Conservation (phyloP, 2,888 invertebrate species). For the Drosophila siamana region DNA sequence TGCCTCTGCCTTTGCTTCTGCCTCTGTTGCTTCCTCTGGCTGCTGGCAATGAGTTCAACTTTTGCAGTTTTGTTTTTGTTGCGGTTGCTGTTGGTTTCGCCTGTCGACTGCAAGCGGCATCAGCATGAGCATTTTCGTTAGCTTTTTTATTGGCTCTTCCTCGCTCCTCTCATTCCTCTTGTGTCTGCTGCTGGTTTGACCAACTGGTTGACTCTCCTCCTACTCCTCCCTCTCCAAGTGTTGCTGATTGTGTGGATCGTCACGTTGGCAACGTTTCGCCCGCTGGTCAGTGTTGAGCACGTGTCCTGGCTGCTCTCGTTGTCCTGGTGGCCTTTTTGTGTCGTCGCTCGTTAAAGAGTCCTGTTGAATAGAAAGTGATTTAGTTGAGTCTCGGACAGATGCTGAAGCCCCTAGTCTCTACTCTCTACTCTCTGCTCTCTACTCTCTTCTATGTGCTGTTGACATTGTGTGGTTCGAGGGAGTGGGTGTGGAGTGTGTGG, state of each 20-base stretch:
- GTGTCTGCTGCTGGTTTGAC: neutral
- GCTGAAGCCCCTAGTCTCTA: constrained; percentile 16
- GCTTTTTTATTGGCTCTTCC: constrained; percentile 64
- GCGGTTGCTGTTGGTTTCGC: constrained; percentile 47
- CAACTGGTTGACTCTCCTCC: constrained; percentile 22
- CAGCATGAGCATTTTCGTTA: constrained; percentile 65
- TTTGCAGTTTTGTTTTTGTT: constrained; percentile 68
- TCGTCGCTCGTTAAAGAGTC: constrained; percentile 36
- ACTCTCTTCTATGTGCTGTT: constrained; percentile 16
- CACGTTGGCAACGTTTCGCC: constrained; percentile 40
- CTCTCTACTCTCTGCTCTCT: constrained; percentile 8
- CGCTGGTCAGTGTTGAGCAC: constrained; percentile 45
- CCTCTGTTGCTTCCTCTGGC: neutral
- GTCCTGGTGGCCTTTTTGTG: constrained; percentile 38
- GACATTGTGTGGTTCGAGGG: constrained; percentile 29
- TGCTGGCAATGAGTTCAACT: constrained; percentile 40
- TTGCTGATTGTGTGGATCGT: constrained; percentile 40
- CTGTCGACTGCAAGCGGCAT: constrained; percentile 56
- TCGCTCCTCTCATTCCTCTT: constrained; percentile 3
- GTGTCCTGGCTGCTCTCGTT: constrained; percentile 41
- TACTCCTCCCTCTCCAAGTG: neutral
- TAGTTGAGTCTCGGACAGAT: constrained; percentile 60
- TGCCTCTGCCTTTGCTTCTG: too few relatives aligned
- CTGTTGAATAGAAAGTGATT: constrained; percentile 78
- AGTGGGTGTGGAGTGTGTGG: constrained; percentile 8